Percentiles rank a stretch among this genome's conserved stretches.
phyloP scores from a whole-genome alignment of 2,888 invertebrate species.

The Tetrapedia diversipes region DNA sequence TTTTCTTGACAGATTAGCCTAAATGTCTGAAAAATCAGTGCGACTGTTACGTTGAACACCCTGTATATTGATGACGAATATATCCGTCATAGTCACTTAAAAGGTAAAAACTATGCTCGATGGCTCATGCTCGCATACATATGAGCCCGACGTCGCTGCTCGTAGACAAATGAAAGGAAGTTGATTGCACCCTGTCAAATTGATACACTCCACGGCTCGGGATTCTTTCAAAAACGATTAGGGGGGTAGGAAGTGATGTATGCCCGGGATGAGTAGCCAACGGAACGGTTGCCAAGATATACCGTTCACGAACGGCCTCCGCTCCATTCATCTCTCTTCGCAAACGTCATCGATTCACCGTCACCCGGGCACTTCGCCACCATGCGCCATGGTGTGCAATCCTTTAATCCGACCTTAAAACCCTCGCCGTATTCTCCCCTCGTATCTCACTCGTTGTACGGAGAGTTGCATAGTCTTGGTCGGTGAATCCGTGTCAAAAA shows the following conservation, averaged over 20 bases:
- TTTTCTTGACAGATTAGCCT: too few relatives aligned
- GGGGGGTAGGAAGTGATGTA: not conserved
- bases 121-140: too few relatives aligned
- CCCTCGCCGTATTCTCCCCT: slow-evolving; percentile 55
- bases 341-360: slow-evolving; percentile 55
- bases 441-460: slow-evolving; percentile 38
- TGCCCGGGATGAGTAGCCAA: slow-evolving; percentile 22
- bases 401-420: slow-evolving; percentile 66
- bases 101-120: too few relatives aligned
- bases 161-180: not conserved
- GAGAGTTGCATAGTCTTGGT: slow-evolving; percentile 24
- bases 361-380: slow-evolving; percentile 9
- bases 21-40: too few relatives aligned
- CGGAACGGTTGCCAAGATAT: slow-evolving; percentile 60
- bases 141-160: too few relatives aligned
- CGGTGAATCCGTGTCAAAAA: slow-evolving; percentile 27
- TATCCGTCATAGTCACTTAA: too few relatives aligned
- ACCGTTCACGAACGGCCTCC: slow-evolving; percentile 41
- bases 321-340: slow-evolving; percentile 58
- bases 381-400: slow-evolving; percentile 47
- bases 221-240: slow-evolving; percentile 7
- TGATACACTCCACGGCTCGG: not conserved
- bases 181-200: slow-evolving; percentile 1
- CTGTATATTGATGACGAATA: too few relatives aligned
- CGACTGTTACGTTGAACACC: too few relatives aligned